Base-by-base conservation (phyloP, 2,888 invertebrate species). In the Orthosia gothica region DNA sequence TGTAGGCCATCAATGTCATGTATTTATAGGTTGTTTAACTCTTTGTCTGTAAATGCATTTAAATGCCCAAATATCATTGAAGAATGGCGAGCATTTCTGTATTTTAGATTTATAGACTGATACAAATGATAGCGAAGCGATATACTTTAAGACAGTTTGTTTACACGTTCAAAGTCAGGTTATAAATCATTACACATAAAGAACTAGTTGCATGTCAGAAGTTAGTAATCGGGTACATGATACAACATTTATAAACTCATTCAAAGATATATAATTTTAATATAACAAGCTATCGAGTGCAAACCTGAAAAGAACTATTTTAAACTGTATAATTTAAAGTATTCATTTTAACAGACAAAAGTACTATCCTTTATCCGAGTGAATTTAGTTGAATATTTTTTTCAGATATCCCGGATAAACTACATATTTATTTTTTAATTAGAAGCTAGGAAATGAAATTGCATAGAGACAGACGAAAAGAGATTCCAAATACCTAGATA, bases 41-140 rank as follows among this genome's bases (percentile, higher is more conserved):
- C 64, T 77, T 74, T 81, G 57, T 81, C n/a, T 72, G 68, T 55
- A 70, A 65, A 74, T 61, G 50, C 65, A 61, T 76, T 32, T 61
- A 63, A 65, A 79, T 70, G 15, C 15, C 66, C 16, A 26, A 74
- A 66, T 66, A 70, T 68, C n/a, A 59, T 20, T 69, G 50, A 70
- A 66, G 45, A 58, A 49, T 20, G 23, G 23, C 40, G 4, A 52
- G 2, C 23, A 55, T 58, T 79, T 59, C 16, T 40, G 54, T 70
- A 15, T 47, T 73, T 68, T 64, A 62, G 45, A 62, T 65, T 47
- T 58, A 52, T 18, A 49, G 54, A 47, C 40, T 69, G 52, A 62
- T 40, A 16, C 5, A 45, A 20, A 54, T 57, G 55, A 74, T 45
- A 26, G n/a, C 5, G 12, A 65, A 74, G 40, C 57, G 7, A 11